Conservation (phyloP, 2,888 invertebrate species). For the Podabrus alpinus region DNA sequence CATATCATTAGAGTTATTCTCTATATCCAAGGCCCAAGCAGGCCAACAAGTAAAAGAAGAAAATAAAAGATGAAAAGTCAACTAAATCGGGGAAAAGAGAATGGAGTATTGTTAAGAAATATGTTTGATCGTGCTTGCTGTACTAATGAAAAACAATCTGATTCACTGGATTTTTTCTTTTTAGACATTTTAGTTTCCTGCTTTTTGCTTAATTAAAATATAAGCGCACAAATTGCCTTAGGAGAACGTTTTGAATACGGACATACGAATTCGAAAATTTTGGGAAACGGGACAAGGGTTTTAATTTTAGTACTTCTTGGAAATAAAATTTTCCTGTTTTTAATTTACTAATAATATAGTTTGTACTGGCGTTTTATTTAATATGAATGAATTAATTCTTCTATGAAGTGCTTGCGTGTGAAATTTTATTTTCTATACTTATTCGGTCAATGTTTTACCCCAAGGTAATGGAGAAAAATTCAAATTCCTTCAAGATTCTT, state of each 20-base stretch:
- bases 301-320: background rate
- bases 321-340: no score
- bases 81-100: background rate
- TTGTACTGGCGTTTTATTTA: no score
- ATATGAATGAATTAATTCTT: background rate
- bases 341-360: no score
- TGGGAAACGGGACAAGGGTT: no score
- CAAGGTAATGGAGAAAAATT: background rate
- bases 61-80: background rate
- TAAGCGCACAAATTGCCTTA: background rate
- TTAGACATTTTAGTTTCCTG: background rate
- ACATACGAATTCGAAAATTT: background rate
- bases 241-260: background rate
- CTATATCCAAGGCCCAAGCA: background rate
- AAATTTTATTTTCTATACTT: background rate
- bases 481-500: background rate
- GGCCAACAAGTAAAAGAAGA: background rate
- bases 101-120: background rate
- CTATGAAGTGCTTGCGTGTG: background rate
- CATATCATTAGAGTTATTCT: background rate
- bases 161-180: background rate
- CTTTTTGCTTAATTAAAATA: background rate
- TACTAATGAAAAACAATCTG: background rate
- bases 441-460: background rate
- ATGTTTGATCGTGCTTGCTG: background rate